Evolutionary conservation across 2,113 vertebrate genomes (phyloP).

Genomic region (Atlantisia rogersi): DNA sequence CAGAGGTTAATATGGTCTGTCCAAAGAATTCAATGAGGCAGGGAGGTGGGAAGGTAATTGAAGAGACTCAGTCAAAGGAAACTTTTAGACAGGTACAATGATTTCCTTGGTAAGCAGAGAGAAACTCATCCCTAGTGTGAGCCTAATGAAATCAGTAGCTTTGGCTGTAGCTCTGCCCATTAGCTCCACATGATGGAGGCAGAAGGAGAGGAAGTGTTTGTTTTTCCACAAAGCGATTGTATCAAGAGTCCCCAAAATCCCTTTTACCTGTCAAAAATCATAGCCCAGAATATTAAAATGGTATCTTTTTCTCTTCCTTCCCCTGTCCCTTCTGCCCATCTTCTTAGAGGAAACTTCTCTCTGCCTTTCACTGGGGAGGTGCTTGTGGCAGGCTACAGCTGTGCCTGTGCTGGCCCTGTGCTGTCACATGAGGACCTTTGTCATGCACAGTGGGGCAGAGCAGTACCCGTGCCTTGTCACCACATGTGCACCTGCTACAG

Average conservation of each 20-base stretch:
- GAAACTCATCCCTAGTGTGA: background rate
- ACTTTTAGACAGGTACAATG: background rate
- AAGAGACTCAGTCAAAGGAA: background rate
- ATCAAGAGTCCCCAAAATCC: background rate
- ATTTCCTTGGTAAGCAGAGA: background rate
- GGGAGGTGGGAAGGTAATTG: background rate
- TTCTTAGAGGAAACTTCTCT: background rate
- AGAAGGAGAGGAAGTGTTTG: background rate
- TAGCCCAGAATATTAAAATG: background rate
- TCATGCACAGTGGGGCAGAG: background rate
- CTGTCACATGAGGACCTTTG: background rate
- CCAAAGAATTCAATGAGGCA: background rate
- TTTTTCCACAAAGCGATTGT: background rate
- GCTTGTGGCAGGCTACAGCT: background rate
- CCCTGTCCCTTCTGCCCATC: background rate
- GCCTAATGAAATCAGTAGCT: background rate
- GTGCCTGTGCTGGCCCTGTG: background rate
- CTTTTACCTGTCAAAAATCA: background rate
- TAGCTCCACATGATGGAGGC: background rate
- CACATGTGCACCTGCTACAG: accelerated
- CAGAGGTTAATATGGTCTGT: background rate
- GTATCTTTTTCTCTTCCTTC: background rate
- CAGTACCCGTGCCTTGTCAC: background rate
- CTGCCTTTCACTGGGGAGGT: background rate
- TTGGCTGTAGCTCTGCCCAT: background rate